A percentile compares a stretch with the other conserved stretches of the same genome.
phyloP scores from a whole-genome alignment of 2,888 invertebrate species.

The Chironomus riparius region DNA sequence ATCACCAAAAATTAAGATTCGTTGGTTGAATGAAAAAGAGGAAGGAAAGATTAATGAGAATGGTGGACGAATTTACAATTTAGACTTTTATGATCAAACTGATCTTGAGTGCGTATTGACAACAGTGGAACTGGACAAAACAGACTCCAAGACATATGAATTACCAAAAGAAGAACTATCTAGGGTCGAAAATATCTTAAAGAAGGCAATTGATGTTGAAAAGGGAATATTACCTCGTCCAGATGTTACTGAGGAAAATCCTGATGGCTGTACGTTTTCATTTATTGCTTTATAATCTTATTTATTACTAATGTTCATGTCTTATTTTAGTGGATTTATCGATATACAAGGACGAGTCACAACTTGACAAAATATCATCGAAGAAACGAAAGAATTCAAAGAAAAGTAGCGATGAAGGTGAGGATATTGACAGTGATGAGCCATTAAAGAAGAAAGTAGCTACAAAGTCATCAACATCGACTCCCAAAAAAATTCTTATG shows the following conservation, averaged over 20 bases:
- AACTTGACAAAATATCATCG: slow-evolving; percentile 50
- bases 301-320: neutral
- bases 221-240: slow-evolving; percentile 56
- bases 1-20: slow-evolving; percentile 75
- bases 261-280: slow-evolving; percentile 67
- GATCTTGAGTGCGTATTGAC: slow-evolving; percentile 87
- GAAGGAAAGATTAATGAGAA: slow-evolving; percentile 41
- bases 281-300: slow-evolving; percentile 1
- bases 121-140: slow-evolving; percentile 65
- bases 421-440: slow-evolving; percentile 28
- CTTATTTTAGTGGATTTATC: slow-evolving; percentile 66
- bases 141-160: slow-evolving; percentile 60
- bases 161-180: slow-evolving; percentile 65
- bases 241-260: slow-evolving; percentile 69
- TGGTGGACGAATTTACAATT: slow-evolving; percentile 62
- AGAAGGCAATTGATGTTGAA: slow-evolving; percentile 73
- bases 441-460: slow-evolving; percentile 31
- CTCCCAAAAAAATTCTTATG: slow-evolving; percentile 24
- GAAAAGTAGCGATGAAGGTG: slow-evolving; percentile 28
- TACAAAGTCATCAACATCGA: slow-evolving; percentile 18
- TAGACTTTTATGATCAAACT: slow-evolving; percentile 83
- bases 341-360: slow-evolving; percentile 73
- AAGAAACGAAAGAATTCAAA: slow-evolving; percentile 42
- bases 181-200: slow-evolving; percentile 73
- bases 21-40: slow-evolving; percentile 78